phyloP scores from a whole-genome alignment of 2,797 vertebrate species.

The Prunella strophiata region DNA sequence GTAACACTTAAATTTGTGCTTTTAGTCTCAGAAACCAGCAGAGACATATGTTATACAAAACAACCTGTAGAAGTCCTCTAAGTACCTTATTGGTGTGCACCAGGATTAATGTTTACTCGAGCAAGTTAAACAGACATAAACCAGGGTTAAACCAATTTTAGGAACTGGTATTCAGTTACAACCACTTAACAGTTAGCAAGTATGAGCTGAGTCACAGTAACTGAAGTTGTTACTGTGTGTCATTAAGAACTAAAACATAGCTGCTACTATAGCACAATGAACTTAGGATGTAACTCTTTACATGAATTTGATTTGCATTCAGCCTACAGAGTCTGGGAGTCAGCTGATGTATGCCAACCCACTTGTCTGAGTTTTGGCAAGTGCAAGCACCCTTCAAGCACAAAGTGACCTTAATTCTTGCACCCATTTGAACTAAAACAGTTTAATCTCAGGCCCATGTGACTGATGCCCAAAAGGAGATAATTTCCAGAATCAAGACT shows the following conservation, averaged over 20 bases:
- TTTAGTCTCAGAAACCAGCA: not conserved
- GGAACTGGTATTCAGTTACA: not conserved
- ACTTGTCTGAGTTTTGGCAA: not conserved
- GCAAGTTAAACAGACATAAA: not conserved
- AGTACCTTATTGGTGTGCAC: not conserved
- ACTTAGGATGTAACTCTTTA: not conserved
- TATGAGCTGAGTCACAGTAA: not conserved
- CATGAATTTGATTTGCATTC: not conserved
- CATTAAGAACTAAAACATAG: not conserved
- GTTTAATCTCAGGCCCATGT: not conserved
- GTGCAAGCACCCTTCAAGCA: not conserved
- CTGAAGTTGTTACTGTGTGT: not conserved
- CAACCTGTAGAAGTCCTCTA: not conserved
- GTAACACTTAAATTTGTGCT: not conserved
- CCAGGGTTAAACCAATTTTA: not conserved
- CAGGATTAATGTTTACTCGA: not conserved
- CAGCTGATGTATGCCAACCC: not conserved
- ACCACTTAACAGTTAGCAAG: not conserved
- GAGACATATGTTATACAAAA: not conserved
- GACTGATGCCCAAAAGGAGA: not conserved
- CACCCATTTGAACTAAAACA: not conserved
- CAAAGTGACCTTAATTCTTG: not conserved
- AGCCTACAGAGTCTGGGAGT: rapidly evolving
- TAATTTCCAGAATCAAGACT: not conserved
- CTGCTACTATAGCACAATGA: not conserved